Evolutionary conservation across 2,113 vertebrate genomes (phyloP), one percentile per base, ranked within the genome.

Genomic region (Turdus rufiventris): DNA sequence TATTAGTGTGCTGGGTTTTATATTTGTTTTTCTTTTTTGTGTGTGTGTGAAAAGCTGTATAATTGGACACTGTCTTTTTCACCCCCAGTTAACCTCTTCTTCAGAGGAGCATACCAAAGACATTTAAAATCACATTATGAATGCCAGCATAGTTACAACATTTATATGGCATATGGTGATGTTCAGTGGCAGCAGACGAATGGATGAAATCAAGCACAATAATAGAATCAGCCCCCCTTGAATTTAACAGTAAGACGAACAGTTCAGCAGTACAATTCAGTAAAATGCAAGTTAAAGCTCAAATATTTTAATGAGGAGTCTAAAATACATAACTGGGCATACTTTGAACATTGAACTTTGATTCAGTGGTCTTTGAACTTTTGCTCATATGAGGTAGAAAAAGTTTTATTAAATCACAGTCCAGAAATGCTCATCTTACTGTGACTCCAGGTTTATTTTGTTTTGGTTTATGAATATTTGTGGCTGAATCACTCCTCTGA

Each of bases 61-160:
- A 95, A 96, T 75, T 86, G 76, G 63, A 88, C 72, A 56, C 72
- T 82, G 65, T 78, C 71, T 93, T 93, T 92, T 92, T 78, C 65
- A 93, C 88, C 75, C 42, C 82, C 31, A n/a, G 51, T 78, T 93
- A 93, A 85, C 90, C 72, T 81, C 76, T 84, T 88, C 85, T 90
- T 91, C 83, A 83, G 60, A 94, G 57, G 14, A 93, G 43, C 72
- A 57, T 50, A 78, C 85, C 21, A 85, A 81, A 89, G 90, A 65
- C 90, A 81, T 95, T 88, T 90, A 93, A 95, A 93, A 88, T 93
- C 88, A 84, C 85, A 80, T 93, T 88, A 96, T 71, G 85, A 90
- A 88, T 91, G 79, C 72, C 79, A 86, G 68, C 91, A 63, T 83
- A 90, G 74, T 79, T 85, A 81, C 78, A 77, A 88, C 88, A 90